These are phyloP conservation scores for Accipiter cooperii DNA, from an alignment of 2,113 vertebrate species.

Conservation along the genomic window DNA sequence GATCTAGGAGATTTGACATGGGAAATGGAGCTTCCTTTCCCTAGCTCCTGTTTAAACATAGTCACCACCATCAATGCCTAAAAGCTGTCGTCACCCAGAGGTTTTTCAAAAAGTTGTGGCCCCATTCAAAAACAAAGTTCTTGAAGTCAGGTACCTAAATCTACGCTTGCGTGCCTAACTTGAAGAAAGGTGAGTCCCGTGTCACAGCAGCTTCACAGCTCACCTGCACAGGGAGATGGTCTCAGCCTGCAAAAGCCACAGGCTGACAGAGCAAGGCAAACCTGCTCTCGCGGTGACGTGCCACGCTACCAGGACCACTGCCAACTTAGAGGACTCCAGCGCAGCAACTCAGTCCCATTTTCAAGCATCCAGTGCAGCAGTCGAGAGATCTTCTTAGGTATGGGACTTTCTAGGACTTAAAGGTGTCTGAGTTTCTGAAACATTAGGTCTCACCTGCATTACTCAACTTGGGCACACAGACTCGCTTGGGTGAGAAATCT, in stretches of 20 bases:
- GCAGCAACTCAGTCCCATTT: neutral
- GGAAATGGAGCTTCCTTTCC: neutral
- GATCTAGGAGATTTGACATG: neutral
- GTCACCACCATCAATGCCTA: neutral
- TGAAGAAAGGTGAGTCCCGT: neutral
- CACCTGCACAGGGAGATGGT: neutral
- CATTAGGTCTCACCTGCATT: neutral
- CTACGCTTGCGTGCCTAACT: fast-evolving
- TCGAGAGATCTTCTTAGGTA: neutral
- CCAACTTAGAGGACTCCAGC: neutral
- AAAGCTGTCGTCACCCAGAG: neutral
- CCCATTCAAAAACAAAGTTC: neutral
- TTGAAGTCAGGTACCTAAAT: neutral
- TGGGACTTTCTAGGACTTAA: neutral
- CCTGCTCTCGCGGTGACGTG: fast-evolving
- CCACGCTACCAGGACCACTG: neutral
- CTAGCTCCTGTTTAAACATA: neutral
- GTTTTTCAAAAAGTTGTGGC: neutral
- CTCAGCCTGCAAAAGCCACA: neutral
- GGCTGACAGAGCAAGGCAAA: neutral
- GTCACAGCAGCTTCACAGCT: neutral
- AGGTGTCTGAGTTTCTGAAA: neutral
- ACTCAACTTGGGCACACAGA: neutral
- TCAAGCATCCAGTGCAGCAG: neutral
- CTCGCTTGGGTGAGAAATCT: neutral